phyloP scores from a whole-genome alignment of 2,113 vertebrate species.

The Lipotes vexillifer region DNA sequence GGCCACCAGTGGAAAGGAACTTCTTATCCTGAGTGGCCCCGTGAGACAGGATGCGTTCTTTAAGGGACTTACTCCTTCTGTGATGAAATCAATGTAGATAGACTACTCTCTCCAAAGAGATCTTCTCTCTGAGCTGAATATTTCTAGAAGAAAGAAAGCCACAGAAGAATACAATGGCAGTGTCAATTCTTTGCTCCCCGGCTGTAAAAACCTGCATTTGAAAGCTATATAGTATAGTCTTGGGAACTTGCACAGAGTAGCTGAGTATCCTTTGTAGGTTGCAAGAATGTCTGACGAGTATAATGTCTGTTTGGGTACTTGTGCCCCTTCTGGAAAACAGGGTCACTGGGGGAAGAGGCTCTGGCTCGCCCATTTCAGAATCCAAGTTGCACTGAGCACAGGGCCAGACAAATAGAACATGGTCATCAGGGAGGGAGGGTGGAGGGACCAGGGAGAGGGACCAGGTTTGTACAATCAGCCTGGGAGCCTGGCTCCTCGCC shows the following conservation, averaged over 20 bases:
- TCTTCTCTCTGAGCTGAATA: not conserved
- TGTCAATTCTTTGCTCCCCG: not conserved
- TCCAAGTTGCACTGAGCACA: not conserved
- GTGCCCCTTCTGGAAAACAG: not conserved
- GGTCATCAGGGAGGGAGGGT: not conserved
- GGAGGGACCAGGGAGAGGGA: not conserved
- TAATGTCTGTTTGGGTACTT: not conserved
- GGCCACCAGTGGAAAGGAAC: not conserved
- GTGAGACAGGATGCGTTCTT: rapidly evolving
- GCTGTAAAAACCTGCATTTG: not conserved
- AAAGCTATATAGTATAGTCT: not conserved
- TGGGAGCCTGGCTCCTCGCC: not conserved
- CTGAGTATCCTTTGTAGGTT: not conserved
- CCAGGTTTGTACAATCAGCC: not conserved
- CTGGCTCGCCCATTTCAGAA: not conserved
- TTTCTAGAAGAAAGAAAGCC: not conserved
- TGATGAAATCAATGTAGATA: not conserved
- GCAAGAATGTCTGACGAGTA: not conserved
- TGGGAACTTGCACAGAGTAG: no score
- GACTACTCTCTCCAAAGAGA: not conserved
- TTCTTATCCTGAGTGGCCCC: not conserved
- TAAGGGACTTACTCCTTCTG: rapidly evolving
- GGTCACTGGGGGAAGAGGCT: not conserved
- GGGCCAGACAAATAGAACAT: rapidly evolving
- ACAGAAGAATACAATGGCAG: not conserved